phyloP scores from a whole-genome alignment of 2,113 vertebrate genomes.

The Cottus gobio region DNA sequence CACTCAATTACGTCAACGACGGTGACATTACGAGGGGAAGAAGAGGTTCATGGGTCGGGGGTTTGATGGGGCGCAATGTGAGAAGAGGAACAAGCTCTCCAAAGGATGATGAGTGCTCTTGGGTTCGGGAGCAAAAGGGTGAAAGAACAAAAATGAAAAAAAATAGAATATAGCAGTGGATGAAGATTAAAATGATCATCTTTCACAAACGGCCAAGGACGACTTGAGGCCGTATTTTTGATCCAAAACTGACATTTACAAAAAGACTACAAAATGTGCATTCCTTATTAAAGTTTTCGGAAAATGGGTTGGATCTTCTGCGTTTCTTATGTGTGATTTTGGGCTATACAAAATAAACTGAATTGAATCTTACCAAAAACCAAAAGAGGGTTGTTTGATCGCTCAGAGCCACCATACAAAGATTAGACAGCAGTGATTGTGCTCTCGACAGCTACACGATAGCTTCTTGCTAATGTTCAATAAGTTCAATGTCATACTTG shows the following conservation, averaged over 20 bases:
- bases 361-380: too few relatives aligned
- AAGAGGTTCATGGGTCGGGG: slow-evolving; percentile 49
- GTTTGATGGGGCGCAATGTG: slow-evolving; percentile 42
- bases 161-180: background rate
- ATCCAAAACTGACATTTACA: too few relatives aligned
- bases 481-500: background rate
- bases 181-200: background rate
- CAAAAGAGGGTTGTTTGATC: background rate
- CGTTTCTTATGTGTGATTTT: too few relatives aligned
- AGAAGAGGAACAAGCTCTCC: slow-evolving; percentile 30
- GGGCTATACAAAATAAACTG: too few relatives aligned
- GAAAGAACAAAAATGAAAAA: background rate
- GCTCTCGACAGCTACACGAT: background rate
- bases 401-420: background rate
- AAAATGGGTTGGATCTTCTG: background rate
- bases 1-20: slow-evolving; percentile 50
- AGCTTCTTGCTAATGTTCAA: background rate
- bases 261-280: too few relatives aligned
- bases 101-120: slow-evolving; percentile 25
- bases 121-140: background rate
- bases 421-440: background rate
- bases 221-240: background rate
- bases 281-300: background rate
- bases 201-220: background rate
- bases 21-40: slow-evolving; percentile 33